Base-by-base conservation (phyloP, 2,113 vertebrate species). In the Triplophysa rosa region DNA sequence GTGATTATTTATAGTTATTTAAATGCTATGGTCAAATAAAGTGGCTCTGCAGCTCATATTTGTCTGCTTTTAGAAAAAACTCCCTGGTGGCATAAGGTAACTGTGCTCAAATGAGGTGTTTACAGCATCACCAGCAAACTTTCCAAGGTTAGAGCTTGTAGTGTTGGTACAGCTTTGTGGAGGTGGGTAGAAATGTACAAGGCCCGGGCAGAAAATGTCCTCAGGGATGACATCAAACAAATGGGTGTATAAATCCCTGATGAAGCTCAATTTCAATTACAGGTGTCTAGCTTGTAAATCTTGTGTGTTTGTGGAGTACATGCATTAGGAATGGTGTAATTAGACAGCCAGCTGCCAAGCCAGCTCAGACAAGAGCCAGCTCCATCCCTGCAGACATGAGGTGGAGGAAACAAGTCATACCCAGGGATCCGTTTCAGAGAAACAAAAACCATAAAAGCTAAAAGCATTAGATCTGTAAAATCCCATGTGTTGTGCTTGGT, bases 141-240 rank as follows among this genome's bases (percentile, higher is more conserved):
- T 23, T 72, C n/a, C 52, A 59, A 72, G 52, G 69, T 72, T 42
- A 59, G 29, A 72, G 33, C 54, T 72, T 12, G 42, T 8, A 29
- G 23, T 61, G 40, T n/a, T 17, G 64, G 29, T 29, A 8, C 2
- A n/a, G 24, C 24, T 19, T 56, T 68, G 12, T 59, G 26, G 23
- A 68, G 62, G 37, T 26, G 33, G 9, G 40, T 12, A 58, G 26
- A 69, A 62, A 33, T 23, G 4, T 9, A 76, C 33, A 54, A 29
- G 2, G 21, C 52, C 12, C 17, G 9, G 33, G 61, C 19, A 21
- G 52, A 73, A 49, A 64, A n/a, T 45, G 58, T 74, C 52, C 26
- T 71, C 12, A 47, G 59, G 62, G 66, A 81, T 75, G 17, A 76
- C 80, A 75, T 84, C 80, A 79, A 74, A 81, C 68, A 84, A 81